Conservation (phyloP, 2,888 invertebrate genomes). For the Drosophila mayaguana region DNA sequence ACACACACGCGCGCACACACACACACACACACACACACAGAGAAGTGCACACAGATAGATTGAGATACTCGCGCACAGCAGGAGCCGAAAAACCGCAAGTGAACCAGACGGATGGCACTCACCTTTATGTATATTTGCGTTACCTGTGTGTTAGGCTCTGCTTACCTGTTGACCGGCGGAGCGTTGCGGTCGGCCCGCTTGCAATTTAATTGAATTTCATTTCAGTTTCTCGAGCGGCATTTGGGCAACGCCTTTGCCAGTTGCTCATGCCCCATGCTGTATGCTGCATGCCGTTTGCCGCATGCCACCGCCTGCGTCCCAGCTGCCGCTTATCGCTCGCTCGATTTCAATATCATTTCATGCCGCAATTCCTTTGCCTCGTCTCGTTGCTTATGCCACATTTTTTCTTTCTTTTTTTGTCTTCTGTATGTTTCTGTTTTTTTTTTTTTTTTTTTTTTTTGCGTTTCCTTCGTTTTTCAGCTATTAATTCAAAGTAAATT, state of each 20-base stretch:
- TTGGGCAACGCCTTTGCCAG: conserved; percentile 67
- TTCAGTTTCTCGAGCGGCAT: conserved; percentile 69
- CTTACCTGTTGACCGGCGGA: conserved; percentile 60
- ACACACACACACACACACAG: conserved; percentile 7
- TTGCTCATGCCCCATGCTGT: conserved; percentile 10
- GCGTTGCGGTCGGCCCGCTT: conserved; percentile 63
- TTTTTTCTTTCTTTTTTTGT: conserved; percentile 4
- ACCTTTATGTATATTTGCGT: conserved; percentile 39
- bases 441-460: conserved; percentile 12
- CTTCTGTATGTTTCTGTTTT: neutral
- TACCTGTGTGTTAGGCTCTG: conserved; percentile 34
- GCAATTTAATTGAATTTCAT: conserved; percentile 78
- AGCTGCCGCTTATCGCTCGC: conserved; percentile 52
- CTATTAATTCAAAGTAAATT: conserved; percentile 80
- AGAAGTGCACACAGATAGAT: neutral
- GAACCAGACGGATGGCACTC: conserved; percentile 37
- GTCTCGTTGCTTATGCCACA: conserved; percentile 4
- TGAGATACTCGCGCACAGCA: conserved; percentile 11
- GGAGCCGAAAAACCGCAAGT: conserved; percentile 56
- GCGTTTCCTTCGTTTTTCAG: conserved; percentile 64
- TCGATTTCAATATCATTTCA: conserved; percentile 58
- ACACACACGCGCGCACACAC: conserved; percentile 10
- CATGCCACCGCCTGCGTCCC: conserved; percentile 8
- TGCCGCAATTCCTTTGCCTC: conserved; percentile 32
- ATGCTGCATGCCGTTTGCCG: neutral